Conservation (phyloP, 2,888 invertebrate genomes). For the Trichogramma dendrolimi region DNA sequence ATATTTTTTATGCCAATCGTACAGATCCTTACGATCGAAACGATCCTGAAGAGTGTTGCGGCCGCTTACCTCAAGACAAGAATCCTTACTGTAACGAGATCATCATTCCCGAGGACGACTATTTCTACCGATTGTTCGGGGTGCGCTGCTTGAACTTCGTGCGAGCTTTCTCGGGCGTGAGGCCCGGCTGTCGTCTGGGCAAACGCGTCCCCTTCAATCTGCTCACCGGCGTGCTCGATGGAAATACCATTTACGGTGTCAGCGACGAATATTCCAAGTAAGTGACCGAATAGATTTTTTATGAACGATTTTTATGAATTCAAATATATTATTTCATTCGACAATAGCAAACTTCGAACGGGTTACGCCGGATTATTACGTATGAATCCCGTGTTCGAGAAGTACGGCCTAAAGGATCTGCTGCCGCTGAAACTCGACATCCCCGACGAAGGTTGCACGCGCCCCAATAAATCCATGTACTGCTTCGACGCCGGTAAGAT, state of each 20-base stretch:
- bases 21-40: conserved; percentile 80
- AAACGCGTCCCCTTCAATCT: conserved; percentile 83
- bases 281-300: not conserved
- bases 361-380: conserved; percentile 78
- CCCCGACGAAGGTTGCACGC: conserved; percentile 88
- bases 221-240: conserved; percentile 80
- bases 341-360: conserved; percentile 69
- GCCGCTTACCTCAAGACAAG: conserved; percentile 73
- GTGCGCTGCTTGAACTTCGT: conserved; percentile 88
- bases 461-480: conserved; percentile 83
- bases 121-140: conserved; percentile 80
- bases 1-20: not conserved
- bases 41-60: conserved; percentile 87
- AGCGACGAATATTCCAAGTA: conserved; percentile 76
- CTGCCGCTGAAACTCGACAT: conserved; percentile 83
- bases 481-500: conserved; percentile 84
- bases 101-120: conserved; percentile 81
- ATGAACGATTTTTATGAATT: not conserved
- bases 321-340: not conserved
- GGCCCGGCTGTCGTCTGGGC: conserved; percentile 83
- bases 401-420: conserved; percentile 82
- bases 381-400: conserved; percentile 85
- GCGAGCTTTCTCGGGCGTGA: conserved; percentile 78
- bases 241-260: conserved; percentile 85
- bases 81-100: conserved; percentile 92